Conservation (phyloP, 2,888 invertebrate genomes). For the Drosophila macrothrix region DNA sequence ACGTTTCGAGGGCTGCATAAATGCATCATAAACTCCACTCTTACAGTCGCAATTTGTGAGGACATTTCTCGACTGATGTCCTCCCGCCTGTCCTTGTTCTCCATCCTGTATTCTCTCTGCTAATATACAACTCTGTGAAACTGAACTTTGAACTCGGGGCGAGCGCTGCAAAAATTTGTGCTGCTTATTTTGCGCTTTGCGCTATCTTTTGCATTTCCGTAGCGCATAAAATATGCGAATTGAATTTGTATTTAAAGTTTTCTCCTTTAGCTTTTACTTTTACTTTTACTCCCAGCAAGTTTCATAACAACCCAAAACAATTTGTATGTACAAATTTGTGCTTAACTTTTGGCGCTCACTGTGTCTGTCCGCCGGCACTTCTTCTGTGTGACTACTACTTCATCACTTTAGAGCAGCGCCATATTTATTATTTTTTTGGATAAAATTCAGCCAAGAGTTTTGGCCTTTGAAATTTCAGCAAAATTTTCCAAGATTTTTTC, state of each 20-base stretch:
- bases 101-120: slow-evolving; percentile 45
- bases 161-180: slow-evolving; percentile 60
- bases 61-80: slow-evolving; percentile 58
- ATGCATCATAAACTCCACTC: slow-evolving; percentile 76
- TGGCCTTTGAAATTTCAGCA: slow-evolving; percentile 43
- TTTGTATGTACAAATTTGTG: slow-evolving; percentile 78
- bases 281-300: slow-evolving; percentile 56
- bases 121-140: slow-evolving; percentile 63
- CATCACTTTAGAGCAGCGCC: slow-evolving; percentile 59
- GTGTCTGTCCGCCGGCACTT: slow-evolving; percentile 10
- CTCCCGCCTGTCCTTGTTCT: neutral
- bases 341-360: slow-evolving; percentile 63
- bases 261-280: slow-evolving; percentile 33
- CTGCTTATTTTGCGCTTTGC: slow-evolving; percentile 76
- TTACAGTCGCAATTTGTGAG: slow-evolving; percentile 64
- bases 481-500: slow-evolving; percentile 34
- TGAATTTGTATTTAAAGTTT: slow-evolving; percentile 81
- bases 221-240: slow-evolving; percentile 78
- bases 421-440: slow-evolving; percentile 52
- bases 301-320: slow-evolving; percentile 78
- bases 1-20: slow-evolving; percentile 67
- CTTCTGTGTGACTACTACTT: slow-evolving; percentile 35
- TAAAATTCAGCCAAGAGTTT: slow-evolving; percentile 33
- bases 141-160: slow-evolving; percentile 69
- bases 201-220: slow-evolving; percentile 62